A percentile compares a stretch with the other conserved stretches of the same genome.
Evolutionary conservation across 1,140 invertebrate genomes (phyloP).

Genomic region (Epicauta chinensis): DNA sequence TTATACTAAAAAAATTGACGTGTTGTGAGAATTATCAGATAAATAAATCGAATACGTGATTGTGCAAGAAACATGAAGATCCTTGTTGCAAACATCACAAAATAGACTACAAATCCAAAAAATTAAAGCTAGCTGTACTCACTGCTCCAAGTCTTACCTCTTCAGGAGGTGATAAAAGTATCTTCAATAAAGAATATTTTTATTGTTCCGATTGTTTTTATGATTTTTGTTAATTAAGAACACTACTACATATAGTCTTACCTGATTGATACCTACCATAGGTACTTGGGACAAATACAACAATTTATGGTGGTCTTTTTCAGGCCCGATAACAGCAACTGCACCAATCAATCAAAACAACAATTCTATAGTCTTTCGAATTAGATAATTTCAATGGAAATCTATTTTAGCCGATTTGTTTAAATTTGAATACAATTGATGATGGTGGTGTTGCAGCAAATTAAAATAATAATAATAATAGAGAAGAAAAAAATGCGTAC

Average conservation of each 20-base stretch:
- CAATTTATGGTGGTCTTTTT: slow-evolving; percentile 51
- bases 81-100: neutral
- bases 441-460: slow-evolving; percentile 8
- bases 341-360: slow-evolving; percentile 28
- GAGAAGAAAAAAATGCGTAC: slow-evolving; percentile 4
- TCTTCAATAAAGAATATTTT: slow-evolving; percentile 17
- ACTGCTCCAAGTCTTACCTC: slow-evolving; percentile 22
- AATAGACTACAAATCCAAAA: too few species aligned
- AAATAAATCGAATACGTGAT: neutral
- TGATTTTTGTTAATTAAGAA: neutral
- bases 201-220: neutral
- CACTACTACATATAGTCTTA: slow-evolving; percentile 14
- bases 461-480: neutral
- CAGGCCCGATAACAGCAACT: slow-evolving; percentile 42
- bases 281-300: slow-evolving; percentile 52
- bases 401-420: neutral
- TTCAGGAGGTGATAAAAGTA: slow-evolving; percentile 28
- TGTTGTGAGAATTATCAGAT: neutral
- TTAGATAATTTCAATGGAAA: neutral
- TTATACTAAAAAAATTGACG: neutral
- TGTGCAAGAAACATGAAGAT: neutral
- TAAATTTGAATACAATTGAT: neutral
- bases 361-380: slow-evolving; percentile 2
- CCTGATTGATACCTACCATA: slow-evolving; percentile 46
- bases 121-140: slow-evolving; percentile 6